These are phyloP conservation scores for Philopedon plagiatum DNA, from an alignment of 2,888 invertebrate genomes.

Conservation along the genomic window DNA sequence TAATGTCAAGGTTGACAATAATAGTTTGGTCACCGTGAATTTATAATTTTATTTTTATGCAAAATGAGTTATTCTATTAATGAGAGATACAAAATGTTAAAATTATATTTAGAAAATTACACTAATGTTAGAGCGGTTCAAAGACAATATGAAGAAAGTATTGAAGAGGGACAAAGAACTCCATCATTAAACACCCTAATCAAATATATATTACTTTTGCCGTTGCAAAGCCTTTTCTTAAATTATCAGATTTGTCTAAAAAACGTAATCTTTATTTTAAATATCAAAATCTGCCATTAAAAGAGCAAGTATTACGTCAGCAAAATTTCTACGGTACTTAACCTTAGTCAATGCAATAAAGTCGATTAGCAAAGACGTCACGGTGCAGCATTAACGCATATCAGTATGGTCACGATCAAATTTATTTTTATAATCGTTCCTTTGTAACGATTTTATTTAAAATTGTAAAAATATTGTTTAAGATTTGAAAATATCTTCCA, in stretches of 20 bases:
- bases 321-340: conserved; percentile 11
- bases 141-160: too few relatives aligned
- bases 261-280: conserved; percentile 9
- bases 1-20: too few relatives aligned
- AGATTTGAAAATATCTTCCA: too few relatives aligned
- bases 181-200: too few relatives aligned
- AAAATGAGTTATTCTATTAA: too few relatives aligned
- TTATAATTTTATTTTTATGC: too few relatives aligned
- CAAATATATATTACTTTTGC: not conserved
- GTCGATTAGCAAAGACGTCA: conserved; percentile 22
- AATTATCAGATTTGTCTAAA: not conserved
- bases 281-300: conserved; percentile 19
- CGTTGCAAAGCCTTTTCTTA: not conserved
- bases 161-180: too few relatives aligned
- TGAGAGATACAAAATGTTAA: too few relatives aligned
- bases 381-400: conserved; percentile 1
- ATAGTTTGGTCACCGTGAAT: too few relatives aligned
- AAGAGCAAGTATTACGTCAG: conserved; percentile 7
- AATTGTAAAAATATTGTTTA: too few relatives aligned
- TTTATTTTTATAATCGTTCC: not conserved
- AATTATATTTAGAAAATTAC: too few relatives aligned
- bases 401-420: conserved; percentile 15
- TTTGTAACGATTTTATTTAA: not conserved
- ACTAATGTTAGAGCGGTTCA: too few relatives aligned
- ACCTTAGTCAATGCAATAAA: conserved; percentile 20